A percentile compares a stretch with the other conserved stretches of the same genome.
phyloP scores from a whole-genome alignment of 2,888 invertebrate genomes.

The Dimorphilus gyrociliatus region DNA sequence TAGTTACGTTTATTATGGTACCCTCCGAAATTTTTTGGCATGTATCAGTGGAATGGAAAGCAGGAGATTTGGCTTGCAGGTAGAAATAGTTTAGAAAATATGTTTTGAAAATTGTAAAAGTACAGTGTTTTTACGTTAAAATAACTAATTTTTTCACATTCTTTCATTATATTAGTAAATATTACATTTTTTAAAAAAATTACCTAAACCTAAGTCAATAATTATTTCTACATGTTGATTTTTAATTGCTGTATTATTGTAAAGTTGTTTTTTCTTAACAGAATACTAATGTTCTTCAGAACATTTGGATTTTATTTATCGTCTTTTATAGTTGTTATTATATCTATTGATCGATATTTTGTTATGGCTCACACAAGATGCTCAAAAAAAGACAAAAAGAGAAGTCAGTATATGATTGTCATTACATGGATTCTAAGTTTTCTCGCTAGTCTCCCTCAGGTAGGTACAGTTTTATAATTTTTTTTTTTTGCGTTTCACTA shows the following conservation, averaged over 20 bases:
- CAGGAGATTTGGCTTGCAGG: slow-evolving; percentile 57
- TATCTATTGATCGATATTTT: slow-evolving; percentile 59
- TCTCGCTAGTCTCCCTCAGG: slow-evolving; percentile 54
- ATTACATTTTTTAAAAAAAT: too few species aligned
- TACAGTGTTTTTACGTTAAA: too few species aligned
- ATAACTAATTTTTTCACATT: too few species aligned
- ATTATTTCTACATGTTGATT: too few species aligned
- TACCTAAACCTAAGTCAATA: too few species aligned
- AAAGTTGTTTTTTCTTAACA: too few species aligned
- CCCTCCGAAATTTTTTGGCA: slow-evolving; percentile 53
- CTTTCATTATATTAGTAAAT: too few species aligned
- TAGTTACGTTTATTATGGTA: slow-evolving; percentile 61
- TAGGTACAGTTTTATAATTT: too few species aligned
- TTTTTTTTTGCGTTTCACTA: too few species aligned
- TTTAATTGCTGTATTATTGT: too few species aligned
- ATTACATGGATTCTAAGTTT: slow-evolving; percentile 52
- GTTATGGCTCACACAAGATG: slow-evolving; percentile 56
- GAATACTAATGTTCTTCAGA: slow-evolving; percentile 52
- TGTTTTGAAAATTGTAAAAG: too few species aligned
- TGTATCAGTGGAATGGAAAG: slow-evolving; percentile 55
- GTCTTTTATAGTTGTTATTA: slow-evolving; percentile 56
- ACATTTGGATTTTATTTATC: slow-evolving; percentile 63
- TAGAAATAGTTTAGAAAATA: too few species aligned
- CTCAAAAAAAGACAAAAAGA: slow-evolving; percentile 48
- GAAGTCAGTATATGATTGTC: slow-evolving; percentile 53